These are phyloP conservation scores for Colossoma macropomum DNA, from an alignment of 2,113 vertebrate genomes.

Conservation along the genomic window DNA sequence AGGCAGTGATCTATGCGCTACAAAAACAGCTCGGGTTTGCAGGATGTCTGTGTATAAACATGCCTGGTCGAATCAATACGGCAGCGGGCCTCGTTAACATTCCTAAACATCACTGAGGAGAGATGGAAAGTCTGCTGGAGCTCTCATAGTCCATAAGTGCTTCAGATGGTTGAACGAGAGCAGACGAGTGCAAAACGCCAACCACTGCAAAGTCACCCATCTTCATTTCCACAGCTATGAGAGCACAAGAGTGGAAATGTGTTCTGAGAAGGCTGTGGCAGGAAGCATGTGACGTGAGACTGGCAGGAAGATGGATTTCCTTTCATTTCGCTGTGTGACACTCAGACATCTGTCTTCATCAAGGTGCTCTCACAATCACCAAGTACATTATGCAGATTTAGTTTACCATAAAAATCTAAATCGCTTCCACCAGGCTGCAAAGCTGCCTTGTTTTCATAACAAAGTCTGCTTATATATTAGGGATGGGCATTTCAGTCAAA, in stretches of 20 bases:
- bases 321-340: conserved; percentile 28
- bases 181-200: background rate
- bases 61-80: conserved; percentile 18
- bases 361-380: conserved; percentile 6
- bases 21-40: background rate
- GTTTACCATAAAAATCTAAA: conserved; percentile 40
- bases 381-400: conserved; percentile 31
- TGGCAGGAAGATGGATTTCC: conserved; percentile 41
- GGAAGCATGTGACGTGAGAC: background rate
- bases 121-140: background rate
- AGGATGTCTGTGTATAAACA: conserved; percentile 11
- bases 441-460: conserved; percentile 9
- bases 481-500: too few species aligned
- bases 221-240: background rate
- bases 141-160: background rate
- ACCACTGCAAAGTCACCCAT: background rate
- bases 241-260: background rate
- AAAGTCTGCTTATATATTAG: background rate
- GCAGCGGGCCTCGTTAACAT: conserved; percentile 12
- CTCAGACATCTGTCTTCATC: conserved; percentile 40
- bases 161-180: background rate
- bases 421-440: background rate
- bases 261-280: background rate
- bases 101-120: background rate
- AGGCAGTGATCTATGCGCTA: too few species aligned